Evolutionary conservation across 30 jellyfish, hydroid and myxozoan species (phyloP).

Genomic region (Pelagia noctiluca): DNA sequence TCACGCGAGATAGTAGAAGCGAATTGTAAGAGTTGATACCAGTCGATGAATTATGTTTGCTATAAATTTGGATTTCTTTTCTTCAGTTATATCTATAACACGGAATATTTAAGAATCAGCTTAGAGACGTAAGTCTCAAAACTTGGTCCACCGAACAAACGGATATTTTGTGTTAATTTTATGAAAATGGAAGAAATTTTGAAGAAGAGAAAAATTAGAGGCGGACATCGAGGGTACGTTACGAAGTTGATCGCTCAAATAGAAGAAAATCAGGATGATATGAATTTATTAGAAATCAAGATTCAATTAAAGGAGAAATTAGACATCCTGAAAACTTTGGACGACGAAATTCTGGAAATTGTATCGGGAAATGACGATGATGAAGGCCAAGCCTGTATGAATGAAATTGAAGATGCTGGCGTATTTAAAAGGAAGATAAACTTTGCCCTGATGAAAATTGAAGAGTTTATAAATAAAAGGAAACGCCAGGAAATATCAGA

Average conservation of each 20-base stretch:
- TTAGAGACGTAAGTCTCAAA: too few relatives aligned
- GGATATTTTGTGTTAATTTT: not conserved
- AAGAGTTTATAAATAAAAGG: not conserved
- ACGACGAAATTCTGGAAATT: not conserved
- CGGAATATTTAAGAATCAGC: too few relatives aligned
- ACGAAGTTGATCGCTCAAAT: not conserved
- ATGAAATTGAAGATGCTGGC: not conserved
- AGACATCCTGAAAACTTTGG: not conserved
- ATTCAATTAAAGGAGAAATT: not conserved
- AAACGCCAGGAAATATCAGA: not conserved
- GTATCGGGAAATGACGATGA: not conserved
- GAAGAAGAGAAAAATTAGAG: not conserved
- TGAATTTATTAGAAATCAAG: not conserved
- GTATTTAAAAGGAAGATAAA: not conserved
- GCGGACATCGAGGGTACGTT: not conserved
- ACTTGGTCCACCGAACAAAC: conserved; percentile 2
- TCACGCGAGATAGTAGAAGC: too few relatives aligned
- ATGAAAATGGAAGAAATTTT: not conserved
- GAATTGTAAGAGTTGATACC: too few relatives aligned
- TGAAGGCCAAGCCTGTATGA: not conserved
- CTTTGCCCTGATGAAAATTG: not conserved
- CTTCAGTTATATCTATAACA: too few relatives aligned
- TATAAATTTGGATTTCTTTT: too few relatives aligned
- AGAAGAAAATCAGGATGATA: not conserved
- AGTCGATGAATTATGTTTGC: too few relatives aligned